Evolutionary conservation across 92 coral and sea anemone species (phyloP).

Genomic region (Epizoanthus stellaris): DNA sequence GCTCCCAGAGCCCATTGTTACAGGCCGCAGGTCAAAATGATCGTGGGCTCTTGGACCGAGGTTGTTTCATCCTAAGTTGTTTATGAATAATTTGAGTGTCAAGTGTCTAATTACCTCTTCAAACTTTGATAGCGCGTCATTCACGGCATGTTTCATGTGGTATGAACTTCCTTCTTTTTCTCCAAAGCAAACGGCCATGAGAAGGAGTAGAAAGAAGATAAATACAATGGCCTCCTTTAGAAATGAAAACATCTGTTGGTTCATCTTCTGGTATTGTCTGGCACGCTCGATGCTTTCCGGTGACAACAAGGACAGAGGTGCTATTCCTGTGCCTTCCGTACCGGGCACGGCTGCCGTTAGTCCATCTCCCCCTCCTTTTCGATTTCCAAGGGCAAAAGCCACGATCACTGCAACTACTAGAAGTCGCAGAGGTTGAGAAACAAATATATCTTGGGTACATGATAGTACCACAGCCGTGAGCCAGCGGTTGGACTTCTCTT

Average conservation of each 20-base stretch:
- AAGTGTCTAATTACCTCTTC: conserved; percentile 13
- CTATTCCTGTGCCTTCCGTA: not conserved
- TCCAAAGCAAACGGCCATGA: conserved; percentile 39
- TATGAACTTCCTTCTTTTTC: conserved; percentile 26
- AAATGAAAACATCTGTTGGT: conserved; percentile 23
- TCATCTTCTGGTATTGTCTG: conserved; percentile 23
- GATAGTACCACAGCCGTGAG: conserved; percentile 53
- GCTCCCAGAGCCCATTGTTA: not conserved
- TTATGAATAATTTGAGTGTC: not conserved
- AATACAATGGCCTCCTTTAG: conserved; percentile 21
- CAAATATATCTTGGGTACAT: conserved; percentile 43
- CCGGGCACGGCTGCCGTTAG: not conserved
- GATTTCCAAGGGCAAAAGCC: conserved; percentile 19
- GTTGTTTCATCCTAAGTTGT: too few species aligned
- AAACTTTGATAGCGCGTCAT: not conserved
- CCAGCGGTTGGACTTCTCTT: conserved; percentile 63
- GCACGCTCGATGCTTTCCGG: conserved; percentile 17
- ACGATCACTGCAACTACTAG: conserved; percentile 26
- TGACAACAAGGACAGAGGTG: conserved; percentile 27
- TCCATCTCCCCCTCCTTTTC: not conserved
- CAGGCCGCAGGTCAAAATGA: not conserved
- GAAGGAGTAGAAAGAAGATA: conserved; percentile 21
- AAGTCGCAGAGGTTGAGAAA: conserved; percentile 54
- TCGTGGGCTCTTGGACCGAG: too few species aligned
- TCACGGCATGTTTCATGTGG: conserved; percentile 11